Conservation (phyloP, 1,140 invertebrate species). For the Neodiprion fabricii region DNA sequence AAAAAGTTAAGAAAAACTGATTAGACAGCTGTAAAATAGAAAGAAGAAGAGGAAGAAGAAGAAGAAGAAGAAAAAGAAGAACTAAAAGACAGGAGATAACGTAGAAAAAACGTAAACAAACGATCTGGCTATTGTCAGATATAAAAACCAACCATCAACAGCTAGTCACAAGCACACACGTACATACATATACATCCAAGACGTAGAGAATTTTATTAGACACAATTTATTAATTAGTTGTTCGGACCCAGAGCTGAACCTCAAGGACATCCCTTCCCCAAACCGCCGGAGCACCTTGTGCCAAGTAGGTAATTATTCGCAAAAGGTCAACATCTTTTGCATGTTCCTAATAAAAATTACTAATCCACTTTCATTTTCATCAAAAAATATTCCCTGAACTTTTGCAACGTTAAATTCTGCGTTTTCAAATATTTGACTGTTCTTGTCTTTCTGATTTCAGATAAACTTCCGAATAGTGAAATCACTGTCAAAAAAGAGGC, state of each 20-base stretch:
- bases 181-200: slow-evolving; percentile 22
- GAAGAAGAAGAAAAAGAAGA: slow-evolving; percentile 5
- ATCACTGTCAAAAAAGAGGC: slow-evolving; percentile 46
- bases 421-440: not conserved
- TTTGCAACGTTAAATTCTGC: not conserved
- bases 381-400: too few relatives aligned
- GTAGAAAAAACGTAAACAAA: not conserved
- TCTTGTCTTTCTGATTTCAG: slow-evolving; percentile 39
- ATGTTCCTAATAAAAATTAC: too few relatives aligned
- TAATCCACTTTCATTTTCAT: too few relatives aligned
- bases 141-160: slow-evolving; percentile 47
- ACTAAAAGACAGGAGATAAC: slow-evolving; percentile 6
- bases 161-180: slow-evolving; percentile 46
- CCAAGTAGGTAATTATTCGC: slow-evolving; percentile 50
- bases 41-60: slow-evolving; percentile 1
- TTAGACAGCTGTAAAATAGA: not conserved
- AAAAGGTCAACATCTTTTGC: too few relatives aligned
- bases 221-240: slow-evolving; percentile 41
- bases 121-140: not conserved
- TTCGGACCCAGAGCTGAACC: not conserved
- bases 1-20: slow-evolving; percentile 9
- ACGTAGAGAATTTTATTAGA: slow-evolving; percentile 52
- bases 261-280: not conserved
- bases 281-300: slow-evolving; percentile 47
- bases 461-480: slow-evolving; percentile 56